Evolutionary conservation across 2,113 vertebrate genomes (phyloP).

Genomic region (Dipodomys ordii): DNA sequence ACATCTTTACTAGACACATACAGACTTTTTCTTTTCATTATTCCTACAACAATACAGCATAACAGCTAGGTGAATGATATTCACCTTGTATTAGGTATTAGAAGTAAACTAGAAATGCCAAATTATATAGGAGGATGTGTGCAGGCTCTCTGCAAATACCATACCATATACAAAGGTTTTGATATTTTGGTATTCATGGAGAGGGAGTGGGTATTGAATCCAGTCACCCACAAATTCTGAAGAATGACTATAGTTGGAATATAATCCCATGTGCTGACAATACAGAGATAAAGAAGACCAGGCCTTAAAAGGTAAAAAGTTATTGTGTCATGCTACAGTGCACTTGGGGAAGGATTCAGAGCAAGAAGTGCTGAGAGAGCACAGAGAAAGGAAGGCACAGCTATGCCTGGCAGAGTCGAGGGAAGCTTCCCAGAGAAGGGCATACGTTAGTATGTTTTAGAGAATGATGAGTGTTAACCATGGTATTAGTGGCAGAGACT

Average conservation of each 20-base stretch:
- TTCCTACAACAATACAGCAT: not conserved
- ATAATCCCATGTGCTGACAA: not conserved
- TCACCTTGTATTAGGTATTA: not conserved
- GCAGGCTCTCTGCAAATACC: not conserved
- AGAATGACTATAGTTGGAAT: not conserved
- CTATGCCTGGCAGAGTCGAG: not conserved
- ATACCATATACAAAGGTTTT: not conserved
- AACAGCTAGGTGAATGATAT: not conserved
- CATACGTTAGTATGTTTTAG: not conserved
- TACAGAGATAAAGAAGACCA: not conserved
- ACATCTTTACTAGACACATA: not conserved
- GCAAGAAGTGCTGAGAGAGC: not conserved
- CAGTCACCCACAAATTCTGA: not conserved
- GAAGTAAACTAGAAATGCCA: not conserved
- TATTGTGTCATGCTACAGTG: not conserved
- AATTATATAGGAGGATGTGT: not conserved
- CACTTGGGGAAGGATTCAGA: not conserved
- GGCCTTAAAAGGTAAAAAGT: not conserved
- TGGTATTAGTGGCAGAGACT: not conserved
- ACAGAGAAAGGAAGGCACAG: no score
- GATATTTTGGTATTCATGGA: not conserved
- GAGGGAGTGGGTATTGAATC: not conserved
- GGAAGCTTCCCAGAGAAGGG: not conserved
- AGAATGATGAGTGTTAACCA: not conserved
- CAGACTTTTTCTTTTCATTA: not conserved